These are phyloP conservation scores for Stegodyphus mimosarum DNA, from an alignment of 1,140 invertebrate species.

Conservation along the genomic window DNA sequence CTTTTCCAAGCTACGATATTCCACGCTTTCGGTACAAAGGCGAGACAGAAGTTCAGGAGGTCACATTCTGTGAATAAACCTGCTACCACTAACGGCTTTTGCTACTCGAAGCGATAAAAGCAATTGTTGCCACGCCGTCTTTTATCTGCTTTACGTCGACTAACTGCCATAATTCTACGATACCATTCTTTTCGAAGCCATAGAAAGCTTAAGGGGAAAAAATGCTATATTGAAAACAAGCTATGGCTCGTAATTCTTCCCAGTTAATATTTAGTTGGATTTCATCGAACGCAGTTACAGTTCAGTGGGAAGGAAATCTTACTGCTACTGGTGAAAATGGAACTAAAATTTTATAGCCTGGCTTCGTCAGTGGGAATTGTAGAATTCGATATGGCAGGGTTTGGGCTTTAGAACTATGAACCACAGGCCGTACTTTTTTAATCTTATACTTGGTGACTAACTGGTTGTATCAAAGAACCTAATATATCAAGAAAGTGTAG, in stretches of 20 bases:
- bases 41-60: slow-evolving; percentile 10
- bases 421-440: slow-evolving; percentile 12
- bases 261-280: slow-evolving; percentile 54
- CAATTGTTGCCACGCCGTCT: slow-evolving; percentile 44
- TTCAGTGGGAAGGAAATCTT: slow-evolving; percentile 43
- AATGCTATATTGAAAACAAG: slow-evolving; percentile 46
- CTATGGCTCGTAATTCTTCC: slow-evolving; percentile 39
- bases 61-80: slow-evolving; percentile 38
- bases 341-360: slow-evolving; percentile 45
- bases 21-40: slow-evolving; percentile 42
- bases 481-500: slow-evolving; percentile 40
- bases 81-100: slow-evolving; percentile 57
- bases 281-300: slow-evolving; percentile 39
- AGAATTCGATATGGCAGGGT: slow-evolving; percentile 54
- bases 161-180: slow-evolving; percentile 53
- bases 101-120: slow-evolving; percentile 54
- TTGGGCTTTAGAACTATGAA: slow-evolving; percentile 24
- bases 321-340: slow-evolving; percentile 15
- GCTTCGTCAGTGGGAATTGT: slow-evolving; percentile 55
- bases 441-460: slow-evolving; percentile 34
- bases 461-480: slow-evolving; percentile 53
- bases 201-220: slow-evolving; percentile 46
- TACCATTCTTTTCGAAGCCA: slow-evolving; percentile 42
- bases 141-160: slow-evolving; percentile 48
- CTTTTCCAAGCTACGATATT: slow-evolving; percentile 37